These are phyloP conservation scores for Dipodomys merriami DNA, from an alignment of 2,113 vertebrate genomes.

Conservation along the genomic window DNA sequence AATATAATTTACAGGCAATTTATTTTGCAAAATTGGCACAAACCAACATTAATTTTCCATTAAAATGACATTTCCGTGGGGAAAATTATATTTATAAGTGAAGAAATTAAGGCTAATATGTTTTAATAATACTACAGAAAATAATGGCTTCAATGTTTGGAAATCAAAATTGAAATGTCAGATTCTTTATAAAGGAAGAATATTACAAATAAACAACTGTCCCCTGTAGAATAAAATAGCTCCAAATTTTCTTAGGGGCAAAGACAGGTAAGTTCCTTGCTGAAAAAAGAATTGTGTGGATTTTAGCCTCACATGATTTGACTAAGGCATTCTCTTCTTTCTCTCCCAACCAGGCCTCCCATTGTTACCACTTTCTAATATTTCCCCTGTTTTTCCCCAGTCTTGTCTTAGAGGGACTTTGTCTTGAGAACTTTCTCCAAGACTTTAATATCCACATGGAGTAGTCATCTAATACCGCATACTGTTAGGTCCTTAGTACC, in stretches of 20 bases:
- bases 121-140: conserved; percentile 25
- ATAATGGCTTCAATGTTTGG: conserved; percentile 9
- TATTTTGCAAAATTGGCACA: background rate
- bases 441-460: background rate
- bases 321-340: too few relatives aligned
- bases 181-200: background rate
- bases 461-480: background rate
- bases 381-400: background rate
- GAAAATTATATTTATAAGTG: conserved; percentile 42
- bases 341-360: too few relatives aligned
- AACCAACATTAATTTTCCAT: conserved; percentile 53
- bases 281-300: too few relatives aligned
- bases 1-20: background rate
- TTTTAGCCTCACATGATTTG: too few relatives aligned
- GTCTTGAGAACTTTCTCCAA: background rate
- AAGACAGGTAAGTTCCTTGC: background rate
- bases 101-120: conserved; percentile 44
- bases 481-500: background rate
- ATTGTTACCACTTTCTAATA: too few relatives aligned
- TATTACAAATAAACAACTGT: background rate
- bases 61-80: background rate
- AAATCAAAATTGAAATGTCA: conserved; percentile 47
- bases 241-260: background rate
- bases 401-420: background rate
- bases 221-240: background rate